Evolutionary conservation across 1,140 invertebrate species (phyloP).

Genomic region (Drosophila kurseongensis): DNA sequence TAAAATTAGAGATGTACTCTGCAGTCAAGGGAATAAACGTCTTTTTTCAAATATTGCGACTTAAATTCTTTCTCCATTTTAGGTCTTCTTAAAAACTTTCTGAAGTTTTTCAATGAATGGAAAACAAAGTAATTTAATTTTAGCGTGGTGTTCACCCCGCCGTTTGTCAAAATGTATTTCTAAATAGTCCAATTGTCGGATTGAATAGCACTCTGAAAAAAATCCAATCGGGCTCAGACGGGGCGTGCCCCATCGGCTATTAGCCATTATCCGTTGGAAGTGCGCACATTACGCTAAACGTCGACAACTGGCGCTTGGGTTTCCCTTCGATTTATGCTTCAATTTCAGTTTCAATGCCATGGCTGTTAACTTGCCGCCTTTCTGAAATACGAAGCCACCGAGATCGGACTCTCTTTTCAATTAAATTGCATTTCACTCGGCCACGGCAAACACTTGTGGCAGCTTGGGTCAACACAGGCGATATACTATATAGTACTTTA

Average conservation of each 20-base stretch:
- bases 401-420: slow-evolving; percentile 54
- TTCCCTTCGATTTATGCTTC: slow-evolving; percentile 22
- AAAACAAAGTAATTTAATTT: neutral
- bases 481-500: neutral
- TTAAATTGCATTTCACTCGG: slow-evolving; percentile 65
- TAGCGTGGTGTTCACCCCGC: neutral
- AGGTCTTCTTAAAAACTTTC: too few relatives aligned
- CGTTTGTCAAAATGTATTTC: neutral
- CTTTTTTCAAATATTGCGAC: neutral
- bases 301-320: slow-evolving; percentile 18
- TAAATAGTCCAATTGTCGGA: neutral
- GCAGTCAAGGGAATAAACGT: too few relatives aligned
- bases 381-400: slow-evolving; percentile 57
- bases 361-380: slow-evolving; percentile 15
- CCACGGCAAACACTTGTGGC: slow-evolving; percentile 54
- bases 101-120: too few relatives aligned
- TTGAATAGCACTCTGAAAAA: slow-evolving; percentile 11
- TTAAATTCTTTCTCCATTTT: neutral
- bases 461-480: slow-evolving; percentile 35
- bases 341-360: slow-evolving; percentile 29
- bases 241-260: slow-evolving; percentile 29
- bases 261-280: slow-evolving; percentile 10
- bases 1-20: neutral
- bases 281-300: slow-evolving; percentile 24
- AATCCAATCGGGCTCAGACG: slow-evolving; percentile 12